phyloP scores from a whole-genome alignment of 1,140 invertebrate species.

The Neodiprion lecontei region DNA sequence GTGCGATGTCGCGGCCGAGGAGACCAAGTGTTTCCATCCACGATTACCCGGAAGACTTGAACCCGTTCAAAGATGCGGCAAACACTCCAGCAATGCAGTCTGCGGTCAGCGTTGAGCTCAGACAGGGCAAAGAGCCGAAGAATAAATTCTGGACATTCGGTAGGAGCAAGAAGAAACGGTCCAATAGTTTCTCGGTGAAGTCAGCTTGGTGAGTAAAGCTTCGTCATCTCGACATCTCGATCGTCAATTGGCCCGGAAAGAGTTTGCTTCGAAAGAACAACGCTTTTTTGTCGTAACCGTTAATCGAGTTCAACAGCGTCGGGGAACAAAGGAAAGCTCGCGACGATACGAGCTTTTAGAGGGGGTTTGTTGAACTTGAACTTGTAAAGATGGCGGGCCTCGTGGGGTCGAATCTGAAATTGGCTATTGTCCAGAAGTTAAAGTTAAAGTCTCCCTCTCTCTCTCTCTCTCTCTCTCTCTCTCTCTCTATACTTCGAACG shows the following conservation, averaged over 20 bases:
- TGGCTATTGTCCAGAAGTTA: neutral
- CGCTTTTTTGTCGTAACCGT: slow-evolving; percentile 16
- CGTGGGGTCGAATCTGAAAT: neutral
- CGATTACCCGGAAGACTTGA: slow-evolving; percentile 76
- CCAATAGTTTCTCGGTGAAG: slow-evolving; percentile 54
- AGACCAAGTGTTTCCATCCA: slow-evolving; percentile 61
- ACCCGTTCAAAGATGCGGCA: slow-evolving; percentile 74
- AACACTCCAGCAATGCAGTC: slow-evolving; percentile 44
- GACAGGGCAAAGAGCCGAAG: slow-evolving; percentile 45
- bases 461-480: too few relatives aligned
- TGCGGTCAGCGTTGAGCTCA: slow-evolving; percentile 32
- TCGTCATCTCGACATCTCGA: neutral
- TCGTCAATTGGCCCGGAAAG: too few relatives aligned
- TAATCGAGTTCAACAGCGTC: too few relatives aligned
- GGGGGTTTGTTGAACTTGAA: slow-evolving; percentile 48
- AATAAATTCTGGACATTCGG: slow-evolving; percentile 57
- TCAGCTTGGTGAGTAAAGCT: slow-evolving; percentile 46
- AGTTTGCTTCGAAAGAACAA: too few relatives aligned
- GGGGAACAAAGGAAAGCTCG: too few relatives aligned
- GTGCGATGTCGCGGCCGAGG: slow-evolving; percentile 48
- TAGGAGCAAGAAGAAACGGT: slow-evolving; percentile 50
- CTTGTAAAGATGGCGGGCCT: slow-evolving; percentile 26
- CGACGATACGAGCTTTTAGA: too few relatives aligned
- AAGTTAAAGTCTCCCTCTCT: too few relatives aligned
- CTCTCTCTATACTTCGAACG: neutral